Evolutionary conservation across 37 sponge, comb jelly and placozoan species (phyloP).

Genomic region (Hormiphora californensis): DNA sequence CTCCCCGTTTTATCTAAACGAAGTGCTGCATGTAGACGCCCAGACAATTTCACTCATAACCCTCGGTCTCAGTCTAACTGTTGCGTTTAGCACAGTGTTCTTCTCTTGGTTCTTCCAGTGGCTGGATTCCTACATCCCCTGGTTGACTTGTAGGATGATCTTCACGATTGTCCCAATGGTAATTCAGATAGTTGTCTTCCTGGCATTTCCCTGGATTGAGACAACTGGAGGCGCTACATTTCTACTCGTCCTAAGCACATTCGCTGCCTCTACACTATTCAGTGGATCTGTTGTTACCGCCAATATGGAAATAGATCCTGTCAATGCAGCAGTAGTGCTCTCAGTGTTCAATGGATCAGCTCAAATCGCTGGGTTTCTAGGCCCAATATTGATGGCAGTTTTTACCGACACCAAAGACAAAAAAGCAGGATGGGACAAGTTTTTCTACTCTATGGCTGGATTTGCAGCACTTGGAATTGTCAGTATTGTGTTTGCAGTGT

Average conservation of each 20-base stretch:
- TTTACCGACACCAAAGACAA: background rate
- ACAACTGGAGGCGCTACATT: background rate
- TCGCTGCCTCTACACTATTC: conserved; percentile 6
- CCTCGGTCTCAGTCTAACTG: background rate
- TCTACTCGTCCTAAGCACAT: background rate
- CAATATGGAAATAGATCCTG: background rate
- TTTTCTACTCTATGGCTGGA: background rate
- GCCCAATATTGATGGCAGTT: background rate
- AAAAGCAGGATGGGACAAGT: background rate
- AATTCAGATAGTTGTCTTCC: background rate
- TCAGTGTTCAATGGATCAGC: background rate
- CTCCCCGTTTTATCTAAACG: background rate
- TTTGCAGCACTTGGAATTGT: background rate
- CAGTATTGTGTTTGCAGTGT: background rate
- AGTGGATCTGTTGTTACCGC: background rate
- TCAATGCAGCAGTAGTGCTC: background rate
- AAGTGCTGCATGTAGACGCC: background rate
- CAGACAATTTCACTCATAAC: background rate
- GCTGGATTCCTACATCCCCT: background rate
- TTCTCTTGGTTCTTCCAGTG: background rate
- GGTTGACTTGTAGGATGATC: background rate
- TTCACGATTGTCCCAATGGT: background rate
- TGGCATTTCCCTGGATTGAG: background rate
- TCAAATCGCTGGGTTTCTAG: background rate
- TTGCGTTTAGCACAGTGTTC: background rate